Percentiles rank a stretch among this genome's conserved stretches.
Evolutionary conservation across 2,113 vertebrate genomes (phyloP).

Genomic region (Camarhynchus parvulus): DNA sequence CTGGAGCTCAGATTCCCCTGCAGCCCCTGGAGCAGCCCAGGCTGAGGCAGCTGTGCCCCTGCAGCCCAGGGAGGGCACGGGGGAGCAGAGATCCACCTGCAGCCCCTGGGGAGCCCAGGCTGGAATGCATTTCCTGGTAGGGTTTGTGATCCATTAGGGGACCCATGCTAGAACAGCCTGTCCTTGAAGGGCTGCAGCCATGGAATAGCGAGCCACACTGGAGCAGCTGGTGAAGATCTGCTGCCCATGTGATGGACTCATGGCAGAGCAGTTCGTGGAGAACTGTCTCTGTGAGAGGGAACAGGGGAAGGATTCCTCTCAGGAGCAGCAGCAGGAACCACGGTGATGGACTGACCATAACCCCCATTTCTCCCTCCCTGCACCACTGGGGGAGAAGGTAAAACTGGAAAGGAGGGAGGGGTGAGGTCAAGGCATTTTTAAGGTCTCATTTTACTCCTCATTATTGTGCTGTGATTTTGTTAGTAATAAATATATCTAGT

Average conservation of each 20-base stretch:
- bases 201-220: neutral
- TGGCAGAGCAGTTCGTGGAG: rapidly evolving
- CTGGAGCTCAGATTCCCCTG: neutral
- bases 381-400: rapidly evolving
- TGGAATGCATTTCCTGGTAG: neutral
- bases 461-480: neutral
- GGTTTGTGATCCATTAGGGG: neutral
- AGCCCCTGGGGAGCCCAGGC: neutral
- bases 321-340: neutral
- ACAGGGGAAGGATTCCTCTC: neutral
- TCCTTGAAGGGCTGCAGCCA: neutral
- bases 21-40: neutral
- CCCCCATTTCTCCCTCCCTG: neutral
- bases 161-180: rapidly evolving
- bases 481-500: neutral
- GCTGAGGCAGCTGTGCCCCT: neutral
- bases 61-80: too few species aligned
- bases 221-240: neutral
- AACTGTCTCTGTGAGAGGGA: neutral
- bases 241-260: too few species aligned
- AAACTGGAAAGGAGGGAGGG: neutral
- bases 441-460: neutral
- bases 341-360: too few species aligned
- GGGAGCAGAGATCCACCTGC: neutral
- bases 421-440: neutral